Conservation (phyloP, 2,888 invertebrate genomes). For the Lymantria dispar region DNA sequence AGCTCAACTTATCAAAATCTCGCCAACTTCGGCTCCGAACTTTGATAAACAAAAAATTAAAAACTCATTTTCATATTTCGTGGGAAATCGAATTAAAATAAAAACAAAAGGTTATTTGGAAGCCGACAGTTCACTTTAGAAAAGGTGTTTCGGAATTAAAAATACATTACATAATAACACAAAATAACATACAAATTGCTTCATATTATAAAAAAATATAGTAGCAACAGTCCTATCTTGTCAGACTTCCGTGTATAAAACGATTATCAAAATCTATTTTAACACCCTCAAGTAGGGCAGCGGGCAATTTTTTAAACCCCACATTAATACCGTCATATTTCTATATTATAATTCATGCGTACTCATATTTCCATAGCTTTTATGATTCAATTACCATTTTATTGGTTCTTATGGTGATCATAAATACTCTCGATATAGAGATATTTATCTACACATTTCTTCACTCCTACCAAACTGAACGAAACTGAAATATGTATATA, state of each 20-base stretch:
- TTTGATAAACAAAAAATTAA: conserved; percentile 16
- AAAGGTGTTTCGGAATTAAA: conserved; percentile 46
- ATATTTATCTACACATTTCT: no score
- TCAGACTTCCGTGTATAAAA: conserved; percentile 10
- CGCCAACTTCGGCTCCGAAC: conserved; percentile 3
- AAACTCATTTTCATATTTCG: conserved; percentile 20
- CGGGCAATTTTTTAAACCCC: conserved; percentile 9
- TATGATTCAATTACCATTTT: no score
- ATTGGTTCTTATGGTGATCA: no score
- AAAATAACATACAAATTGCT: conserved; percentile 38
- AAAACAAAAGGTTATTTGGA: conserved; percentile 19
- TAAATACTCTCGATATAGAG: no score
- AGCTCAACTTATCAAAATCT: not conserved
- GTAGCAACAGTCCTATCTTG: conserved; percentile 32
- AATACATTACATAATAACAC: conserved; percentile 40
- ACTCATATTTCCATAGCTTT: no score
- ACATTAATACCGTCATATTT: not conserved
- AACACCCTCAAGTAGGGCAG: conserved; percentile 3
- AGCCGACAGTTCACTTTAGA: conserved; percentile 24
- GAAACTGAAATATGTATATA: no score
- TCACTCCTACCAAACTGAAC: no score
- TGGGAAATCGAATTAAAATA: conserved; percentile 11
- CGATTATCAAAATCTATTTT: conserved; percentile 14
- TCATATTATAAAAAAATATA: conserved; percentile 38
- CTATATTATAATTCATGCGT: not conserved